Conservation (phyloP, 1,140 invertebrate species). For the Brachionus sp. region DNA sequence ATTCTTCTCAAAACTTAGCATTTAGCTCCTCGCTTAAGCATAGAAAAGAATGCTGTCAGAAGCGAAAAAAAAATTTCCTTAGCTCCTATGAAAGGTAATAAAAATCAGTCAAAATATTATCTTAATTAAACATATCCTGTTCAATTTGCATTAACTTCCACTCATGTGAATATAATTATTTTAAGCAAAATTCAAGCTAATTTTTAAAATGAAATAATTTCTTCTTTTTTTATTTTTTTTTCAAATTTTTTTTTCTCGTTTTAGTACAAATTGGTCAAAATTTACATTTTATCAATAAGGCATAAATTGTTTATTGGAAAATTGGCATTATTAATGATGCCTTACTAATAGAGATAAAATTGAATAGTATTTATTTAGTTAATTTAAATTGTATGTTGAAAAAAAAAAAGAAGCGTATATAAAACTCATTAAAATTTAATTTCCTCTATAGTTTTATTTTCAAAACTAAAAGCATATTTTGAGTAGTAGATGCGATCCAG, state of each 20-base stretch:
- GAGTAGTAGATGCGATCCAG: neutral
- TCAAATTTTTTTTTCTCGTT: too few relatives aligned
- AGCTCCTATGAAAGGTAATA: conserved; percentile 23
- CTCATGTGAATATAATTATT: too few relatives aligned
- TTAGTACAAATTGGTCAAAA: neutral
- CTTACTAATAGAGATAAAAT: neutral
- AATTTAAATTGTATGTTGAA: neutral
- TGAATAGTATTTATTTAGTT: neutral
- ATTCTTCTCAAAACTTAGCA: neutral
- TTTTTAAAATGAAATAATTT: too few relatives aligned
- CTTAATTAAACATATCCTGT: neutral
- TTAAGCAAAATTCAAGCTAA: too few relatives aligned
- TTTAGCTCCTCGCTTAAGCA: neutral
- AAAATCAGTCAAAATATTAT: neutral
- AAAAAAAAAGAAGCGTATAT: neutral
- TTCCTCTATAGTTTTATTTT: neutral
- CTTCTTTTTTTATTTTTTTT: too few relatives aligned
- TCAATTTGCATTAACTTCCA: neutral
- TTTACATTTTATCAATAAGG: neutral
- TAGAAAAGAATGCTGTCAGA: conserved; percentile 22
- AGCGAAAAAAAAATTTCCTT: conserved; percentile 22
- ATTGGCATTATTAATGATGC: neutral
- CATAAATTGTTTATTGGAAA: neutral
- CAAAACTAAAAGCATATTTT: neutral
- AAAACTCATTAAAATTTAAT: neutral